A percentile compares a stretch with the other conserved stretches of the same genome.
These are phyloP conservation scores for Phymastichus coffea DNA, from an alignment of 1,140 invertebrate genomes.

Conservation along the genomic window DNA sequence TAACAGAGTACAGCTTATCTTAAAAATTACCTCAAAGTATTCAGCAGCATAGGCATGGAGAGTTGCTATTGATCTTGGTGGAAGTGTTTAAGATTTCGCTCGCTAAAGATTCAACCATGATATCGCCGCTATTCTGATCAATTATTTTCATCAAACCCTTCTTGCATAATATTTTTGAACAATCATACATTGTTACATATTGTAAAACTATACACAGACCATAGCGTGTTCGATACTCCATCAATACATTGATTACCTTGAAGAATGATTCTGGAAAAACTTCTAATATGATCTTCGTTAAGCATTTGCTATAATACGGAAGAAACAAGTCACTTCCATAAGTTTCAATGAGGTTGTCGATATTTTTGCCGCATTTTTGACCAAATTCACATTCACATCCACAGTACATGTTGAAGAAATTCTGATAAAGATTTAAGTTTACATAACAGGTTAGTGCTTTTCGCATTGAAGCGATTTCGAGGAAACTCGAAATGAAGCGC, in stretches of 20 bases:
- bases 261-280: background rate
- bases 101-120: background rate
- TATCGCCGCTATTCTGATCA: background rate
- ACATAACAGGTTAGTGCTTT: too few relatives aligned
- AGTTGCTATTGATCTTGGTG: too few relatives aligned
- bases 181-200: background rate
- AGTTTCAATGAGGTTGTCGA: background rate
- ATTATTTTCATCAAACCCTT: background rate
- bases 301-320: background rate
- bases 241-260: background rate
- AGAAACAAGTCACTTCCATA: slow-evolving; percentile 6
- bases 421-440: too few relatives aligned
- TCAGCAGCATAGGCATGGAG: too few relatives aligned
- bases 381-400: too few relatives aligned
- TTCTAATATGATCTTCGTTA: background rate
- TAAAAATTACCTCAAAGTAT: too few relatives aligned
- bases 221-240: background rate
- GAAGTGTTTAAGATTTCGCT: background rate
- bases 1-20: too few relatives aligned
- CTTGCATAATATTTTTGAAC: background rate
- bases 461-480: background rate
- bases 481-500: too few relatives aligned
- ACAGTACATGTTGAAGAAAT: too few relatives aligned
- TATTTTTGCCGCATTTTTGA: background rate
- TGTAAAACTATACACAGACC: background rate